phyloP scores from a whole-genome alignment of 2,113 vertebrate genomes.

The Sapajus apella region DNA sequence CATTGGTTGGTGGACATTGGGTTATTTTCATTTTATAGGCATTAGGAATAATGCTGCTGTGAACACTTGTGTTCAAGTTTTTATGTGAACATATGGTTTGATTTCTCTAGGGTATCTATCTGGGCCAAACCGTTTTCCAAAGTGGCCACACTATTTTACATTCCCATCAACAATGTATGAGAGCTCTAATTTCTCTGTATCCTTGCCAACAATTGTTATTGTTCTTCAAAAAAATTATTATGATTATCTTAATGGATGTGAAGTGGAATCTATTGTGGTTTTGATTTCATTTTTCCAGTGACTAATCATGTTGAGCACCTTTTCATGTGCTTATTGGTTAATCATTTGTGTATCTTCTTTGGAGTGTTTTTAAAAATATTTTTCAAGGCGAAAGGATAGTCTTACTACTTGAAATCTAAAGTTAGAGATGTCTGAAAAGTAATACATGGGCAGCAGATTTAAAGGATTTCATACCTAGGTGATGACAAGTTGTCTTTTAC shows the following conservation, averaged over 20 bases:
- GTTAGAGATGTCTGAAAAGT: conserved; percentile 27
- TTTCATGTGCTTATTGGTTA: neutral
- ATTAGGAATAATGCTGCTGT: neutral
- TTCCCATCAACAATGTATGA: neutral
- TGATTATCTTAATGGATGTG: neutral
- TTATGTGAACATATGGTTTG: conserved; percentile 7
- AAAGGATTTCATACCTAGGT: neutral
- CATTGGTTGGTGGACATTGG: neutral
- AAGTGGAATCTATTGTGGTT: neutral
- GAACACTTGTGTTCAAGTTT: conserved; percentile 4
- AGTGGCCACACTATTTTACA: neutral
- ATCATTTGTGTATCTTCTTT: neutral
- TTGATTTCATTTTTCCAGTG: conserved; percentile 26
- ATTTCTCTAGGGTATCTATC: neutral
- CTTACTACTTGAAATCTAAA: conserved; percentile 7
- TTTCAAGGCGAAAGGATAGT: neutral
- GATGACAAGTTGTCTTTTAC: neutral
- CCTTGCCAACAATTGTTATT: neutral
- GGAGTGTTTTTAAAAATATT: neutral
- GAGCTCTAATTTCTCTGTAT: neutral
- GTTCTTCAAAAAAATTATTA: neutral
- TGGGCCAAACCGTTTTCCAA: neutral
- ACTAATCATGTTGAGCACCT: neutral
- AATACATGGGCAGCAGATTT: neutral
- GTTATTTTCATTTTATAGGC: neutral